phyloP scores from a whole-genome alignment of 2,888 invertebrate species.

The Xestia rhomboidea region DNA sequence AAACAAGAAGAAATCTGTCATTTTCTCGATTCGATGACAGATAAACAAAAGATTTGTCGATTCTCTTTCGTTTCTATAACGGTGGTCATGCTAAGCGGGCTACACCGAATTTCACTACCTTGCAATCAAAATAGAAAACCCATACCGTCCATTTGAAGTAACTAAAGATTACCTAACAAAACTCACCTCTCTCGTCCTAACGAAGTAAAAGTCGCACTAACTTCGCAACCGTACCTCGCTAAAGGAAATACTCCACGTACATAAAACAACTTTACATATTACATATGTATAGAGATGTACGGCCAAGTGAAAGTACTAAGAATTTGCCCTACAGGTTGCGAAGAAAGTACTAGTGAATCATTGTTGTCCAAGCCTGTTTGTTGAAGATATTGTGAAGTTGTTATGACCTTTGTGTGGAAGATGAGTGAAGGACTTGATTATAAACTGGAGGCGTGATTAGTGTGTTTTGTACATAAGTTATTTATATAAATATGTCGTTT shows the following conservation, averaged over 20 bases:
- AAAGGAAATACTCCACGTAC: conserved; percentile 27
- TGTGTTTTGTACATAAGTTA: neutral
- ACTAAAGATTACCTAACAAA: conserved; percentile 11
- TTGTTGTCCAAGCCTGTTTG: conserved; percentile 1
- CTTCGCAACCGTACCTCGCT: neutral
- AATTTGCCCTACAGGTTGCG: conserved; percentile 31
- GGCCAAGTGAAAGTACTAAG: conserved; percentile 42
- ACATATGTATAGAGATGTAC: conserved; percentile 9
- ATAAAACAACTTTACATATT: conserved; percentile 33
- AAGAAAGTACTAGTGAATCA: conserved; percentile 47
- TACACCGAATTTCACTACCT: neutral
- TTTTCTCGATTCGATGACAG: too few species aligned
- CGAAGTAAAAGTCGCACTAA: conserved; percentile 23
- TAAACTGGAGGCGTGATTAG: neutral
- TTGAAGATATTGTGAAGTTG: neutral
- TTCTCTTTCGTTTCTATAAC: too few species aligned
- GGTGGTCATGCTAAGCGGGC: too few species aligned
- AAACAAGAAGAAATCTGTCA: too few species aligned
- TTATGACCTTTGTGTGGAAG: neutral
- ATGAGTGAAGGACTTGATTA: neutral
- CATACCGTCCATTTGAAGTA: neutral
- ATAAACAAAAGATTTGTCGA: too few species aligned
- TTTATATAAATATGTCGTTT: neutral
- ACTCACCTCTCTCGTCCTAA: neutral
- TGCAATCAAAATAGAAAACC: neutral